Base-by-base conservation (phyloP, 2,797 vertebrate species). In the Salmo trutta region DNA sequence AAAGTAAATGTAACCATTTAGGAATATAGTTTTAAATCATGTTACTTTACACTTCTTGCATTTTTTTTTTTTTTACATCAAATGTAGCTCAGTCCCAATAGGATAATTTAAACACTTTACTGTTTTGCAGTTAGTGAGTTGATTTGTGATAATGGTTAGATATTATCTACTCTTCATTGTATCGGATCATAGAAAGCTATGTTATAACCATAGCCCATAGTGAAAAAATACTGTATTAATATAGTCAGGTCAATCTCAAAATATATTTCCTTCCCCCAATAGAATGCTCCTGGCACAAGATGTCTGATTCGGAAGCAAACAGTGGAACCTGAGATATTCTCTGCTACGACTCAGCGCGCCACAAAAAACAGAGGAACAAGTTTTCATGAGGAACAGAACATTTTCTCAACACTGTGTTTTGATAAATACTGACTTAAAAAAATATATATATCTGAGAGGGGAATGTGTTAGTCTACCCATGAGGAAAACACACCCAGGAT, bases 251-350 rank as follows among this genome's bases (percentile, higher is more conserved):
- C 31, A 68, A 17, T 33, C 29, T 31, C 16, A 68, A 31, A 2
- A 33, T 68, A 33, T 68, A 67, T 33, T 33, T 33, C 66, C 66
- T 68, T 68, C 66, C 29, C 66, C 66, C 31, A 67, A 29, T 68
- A 68, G 41, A 70, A 41, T 36, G 36, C 68, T 36, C 31, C 68
- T 41, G 68, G 36, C 41, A 70, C 33, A 66, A 66, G 64, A 66
- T 66, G 27, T 27, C 64, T 66, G 64, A 66, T 29, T 27, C n/a
- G 15, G 64, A 24, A 5, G 64, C 15, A 14, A 24, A 10, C 64
- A n/a, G 36, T 70, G 68, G n/a, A 70, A 21, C 41, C 68, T 70
- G 27, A 33, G 27, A 68, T 68, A 31, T 68, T 68, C 27, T 33
- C 66, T 68, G 59, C 21, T 64, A 64, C 59, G 24, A 64, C 59